phyloP scores from a whole-genome alignment of 2,888 invertebrate genomes.

The Pegoplata infirma region DNA sequence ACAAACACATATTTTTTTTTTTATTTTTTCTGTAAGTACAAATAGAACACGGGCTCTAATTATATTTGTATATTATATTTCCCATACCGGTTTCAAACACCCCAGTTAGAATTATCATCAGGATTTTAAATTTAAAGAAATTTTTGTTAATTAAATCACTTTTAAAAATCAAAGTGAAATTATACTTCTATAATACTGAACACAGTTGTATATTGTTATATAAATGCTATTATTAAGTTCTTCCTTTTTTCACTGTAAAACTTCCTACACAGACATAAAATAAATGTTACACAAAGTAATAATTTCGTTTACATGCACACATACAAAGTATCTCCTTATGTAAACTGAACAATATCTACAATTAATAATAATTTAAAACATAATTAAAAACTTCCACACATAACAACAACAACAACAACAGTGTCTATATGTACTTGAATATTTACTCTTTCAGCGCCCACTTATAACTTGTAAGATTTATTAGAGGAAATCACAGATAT shows the following conservation, averaged over 20 bases:
- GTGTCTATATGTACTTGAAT: constrained; percentile 1
- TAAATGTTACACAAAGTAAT: neutral
- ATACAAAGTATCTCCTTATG: neutral
- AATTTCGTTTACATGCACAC: neutral
- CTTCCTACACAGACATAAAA: neutral
- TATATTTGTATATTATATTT: no score
- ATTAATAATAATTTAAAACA: constrained; percentile 51
- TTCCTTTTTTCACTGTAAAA: constrained; percentile 2
- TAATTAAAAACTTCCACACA: constrained; percentile 46
- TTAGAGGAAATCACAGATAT: no score
- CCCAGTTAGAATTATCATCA: no score
- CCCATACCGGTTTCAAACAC: no score
- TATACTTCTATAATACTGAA: constrained; percentile 42
- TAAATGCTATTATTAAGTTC: constrained; percentile 36
- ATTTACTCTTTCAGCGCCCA: constrained; percentile 5
- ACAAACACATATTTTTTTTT: no score
- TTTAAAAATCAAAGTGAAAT: no score
- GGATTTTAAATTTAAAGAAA: no score
- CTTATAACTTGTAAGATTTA: neutral
- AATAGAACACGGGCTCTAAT: no score
- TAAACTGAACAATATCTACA: constrained; percentile 46
- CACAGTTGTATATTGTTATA: neutral
- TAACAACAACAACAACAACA: no score
- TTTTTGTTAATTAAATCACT: no score
- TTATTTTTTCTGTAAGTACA: no score